Evolutionary conservation across 2,113 vertebrate genomes (phyloP).

Genomic region (Ctenomys sociabilis): DNA sequence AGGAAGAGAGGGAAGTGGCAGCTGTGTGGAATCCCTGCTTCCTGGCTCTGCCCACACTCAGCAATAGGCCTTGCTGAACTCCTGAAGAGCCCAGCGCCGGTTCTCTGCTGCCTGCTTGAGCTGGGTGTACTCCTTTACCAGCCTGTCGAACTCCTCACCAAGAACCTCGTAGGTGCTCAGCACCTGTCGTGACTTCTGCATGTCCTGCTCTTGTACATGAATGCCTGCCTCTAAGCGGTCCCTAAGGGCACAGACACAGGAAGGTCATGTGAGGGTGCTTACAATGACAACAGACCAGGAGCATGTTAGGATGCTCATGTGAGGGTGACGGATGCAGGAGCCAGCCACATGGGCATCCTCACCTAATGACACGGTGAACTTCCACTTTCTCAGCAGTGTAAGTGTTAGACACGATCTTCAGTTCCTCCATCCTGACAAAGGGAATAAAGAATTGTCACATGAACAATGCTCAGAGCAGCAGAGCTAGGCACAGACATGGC

Average conservation of each 20-base stretch:
- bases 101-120: conserved; percentile 79
- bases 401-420: conserved; percentile 89
- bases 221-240: conserved; percentile 78
- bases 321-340: background rate
- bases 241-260: conserved; percentile 66
- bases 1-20: background rate
- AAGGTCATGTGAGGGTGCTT: background rate
- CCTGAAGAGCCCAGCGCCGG: conserved; percentile 81
- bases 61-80: conserved; percentile 76
- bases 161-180: conserved; percentile 82
- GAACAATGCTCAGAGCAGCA: background rate
- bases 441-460: conserved; percentile 16
- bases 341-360: conserved; percentile 57
- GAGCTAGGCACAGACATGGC: background rate
- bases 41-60: background rate
- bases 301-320: background rate
- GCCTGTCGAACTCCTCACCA: conserved; percentile 82
- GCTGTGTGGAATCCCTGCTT: background rate
- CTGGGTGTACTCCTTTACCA: conserved; percentile 83
- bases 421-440: conserved; percentile 88
- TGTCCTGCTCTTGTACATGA: conserved; percentile 73
- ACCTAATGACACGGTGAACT: conserved; percentile 90
- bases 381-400: conserved; percentile 89
- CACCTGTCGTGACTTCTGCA: conserved; percentile 73
- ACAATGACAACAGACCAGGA: background rate